Evolutionary conservation across 2,113 vertebrate species (phyloP).

Genomic region (Osmerus mordax): DNA sequence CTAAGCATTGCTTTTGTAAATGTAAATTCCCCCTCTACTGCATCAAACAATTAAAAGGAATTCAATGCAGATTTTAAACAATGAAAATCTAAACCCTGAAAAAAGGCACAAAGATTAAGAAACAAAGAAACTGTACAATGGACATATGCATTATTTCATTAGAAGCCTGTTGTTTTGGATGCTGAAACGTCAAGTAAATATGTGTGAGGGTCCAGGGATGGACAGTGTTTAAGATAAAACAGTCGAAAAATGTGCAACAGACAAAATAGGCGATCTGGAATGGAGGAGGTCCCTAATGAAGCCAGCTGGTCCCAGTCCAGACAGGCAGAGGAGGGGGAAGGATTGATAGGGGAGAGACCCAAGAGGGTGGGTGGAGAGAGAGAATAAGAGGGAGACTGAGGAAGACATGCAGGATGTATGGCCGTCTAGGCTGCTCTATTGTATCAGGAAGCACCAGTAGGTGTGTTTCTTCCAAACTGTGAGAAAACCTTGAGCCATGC

Average conservation of each 20-base stretch:
- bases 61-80: conserved; percentile 64
- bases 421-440: conserved; percentile 74
- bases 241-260: conserved; percentile 77
- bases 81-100: conserved; percentile 59
- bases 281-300: conserved; percentile 75
- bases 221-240: conserved; percentile 79
- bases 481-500: conserved; percentile 64
- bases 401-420: conserved; percentile 78
- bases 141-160: conserved; percentile 76
- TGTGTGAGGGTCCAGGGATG: conserved; percentile 72
- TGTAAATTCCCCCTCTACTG: conserved; percentile 46
- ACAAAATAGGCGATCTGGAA: conserved; percentile 77
- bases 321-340: conserved; percentile 70
- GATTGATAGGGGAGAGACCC: conserved; percentile 69
- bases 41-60: conserved; percentile 61
- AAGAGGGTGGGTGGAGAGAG: conserved; percentile 47
- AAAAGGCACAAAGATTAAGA: conserved; percentile 76
- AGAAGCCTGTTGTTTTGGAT: conserved; percentile 71
- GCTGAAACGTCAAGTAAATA: conserved; percentile 74
- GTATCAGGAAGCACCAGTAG: conserved; percentile 80
- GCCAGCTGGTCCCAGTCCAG: conserved; percentile 81
- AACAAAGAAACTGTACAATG: conserved; percentile 72
- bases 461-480: conserved; percentile 75
- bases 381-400: conserved; percentile 43
- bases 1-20: conserved; percentile 48